Base-by-base conservation (phyloP, 2,888 invertebrate species). In the Phania funesta region DNA sequence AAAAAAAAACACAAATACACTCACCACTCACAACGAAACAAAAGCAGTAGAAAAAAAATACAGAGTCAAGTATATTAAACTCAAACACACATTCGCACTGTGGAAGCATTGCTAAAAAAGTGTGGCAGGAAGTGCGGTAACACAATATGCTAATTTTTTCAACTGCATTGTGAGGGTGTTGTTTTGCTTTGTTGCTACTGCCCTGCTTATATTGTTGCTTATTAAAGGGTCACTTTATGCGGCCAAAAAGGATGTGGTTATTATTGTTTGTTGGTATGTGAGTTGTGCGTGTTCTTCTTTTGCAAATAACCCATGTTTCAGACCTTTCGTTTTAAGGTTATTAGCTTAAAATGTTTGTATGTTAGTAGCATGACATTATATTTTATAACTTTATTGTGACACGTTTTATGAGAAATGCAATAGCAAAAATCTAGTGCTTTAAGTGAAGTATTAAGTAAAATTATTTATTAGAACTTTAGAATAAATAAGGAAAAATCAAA, bases 111-210 rank as follows among this genome's bases (percentile, higher is more conserved):
- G 71, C 64, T 65, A 80, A 80, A 82, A 81, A 79, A 80, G 83
- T 80, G 79, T 87, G 89, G 86, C 89, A 89, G 88, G 90, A 89
- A 88, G 89, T 88, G 90, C 90, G 89, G 89, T 88, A 89, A 89
- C 89, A 79, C 81, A 79, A 83, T 83, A 85, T 85, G 81, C 79
- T 75, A 83, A 83, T 84, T 79, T 79, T 71, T 74, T 54, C 44
- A 74, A 75, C 82, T 83, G 80, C 79, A 83, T 70, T 79, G 84
- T 76, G 81, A 76, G 85, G 82, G 85, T 79, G 83, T 76, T 84
- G 77, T 62, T 65, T 67, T 20, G 16, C 41, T 64, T 22, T n/a
- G n/a, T 75, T 62, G 58, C 16, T 24, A 29, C 48, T 54, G 38
- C 24, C 7, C 18, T 50, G 44, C 35, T 58, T 24, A 60, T 24